Base-by-base conservation (phyloP, 2,888 invertebrate genomes). In the Lithophane socia region DNA sequence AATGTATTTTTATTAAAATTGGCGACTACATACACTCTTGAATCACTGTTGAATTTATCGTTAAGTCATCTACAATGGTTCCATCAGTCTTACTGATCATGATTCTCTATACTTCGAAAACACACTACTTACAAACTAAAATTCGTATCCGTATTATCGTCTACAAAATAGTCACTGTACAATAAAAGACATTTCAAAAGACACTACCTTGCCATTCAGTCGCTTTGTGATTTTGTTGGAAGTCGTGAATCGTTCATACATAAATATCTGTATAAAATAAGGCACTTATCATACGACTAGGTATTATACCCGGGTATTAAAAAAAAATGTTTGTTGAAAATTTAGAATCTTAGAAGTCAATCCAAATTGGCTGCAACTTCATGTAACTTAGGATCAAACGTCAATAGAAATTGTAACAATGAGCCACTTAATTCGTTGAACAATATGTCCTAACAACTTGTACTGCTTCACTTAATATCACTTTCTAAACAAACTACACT, bases 261-360 rank as follows among this genome's bases (percentile, higher is more conserved):
- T 78, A 72, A 76, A 83, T 68, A 74, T 77, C 68, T 58, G 72
- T 82, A 85, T 89, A 92, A 91, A 92, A 91, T 93, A 94, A 94
- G 92, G 92, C 93, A 94, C 95, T 94, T 93, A 92, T 88, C 82
- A 89, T 91, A 93, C 90, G 93, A 94, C 94, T 94, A 94, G 94
- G 92, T 89, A 88, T 84, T 70, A 75, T 86, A 92, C 90, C 90
- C 89, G 88, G 89, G 83, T 75, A 83, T 77, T 76, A 77, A 82
- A 69, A 74, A 74, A 83, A 79, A 73, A 76, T 79, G 44, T 67
- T 54, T 68, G 24, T 75, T 83, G 18, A 69, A 61, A 60, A 60
- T 76, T 75, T 49, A 70, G 58, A 80, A 75, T 75, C 52, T 58
- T 42, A 63, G 58, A 70, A 84, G 64, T 52, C 56, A 66, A 13